phyloP scores from a whole-genome alignment of 2,797 vertebrate species.

The Babyrousa celebensis region DNA sequence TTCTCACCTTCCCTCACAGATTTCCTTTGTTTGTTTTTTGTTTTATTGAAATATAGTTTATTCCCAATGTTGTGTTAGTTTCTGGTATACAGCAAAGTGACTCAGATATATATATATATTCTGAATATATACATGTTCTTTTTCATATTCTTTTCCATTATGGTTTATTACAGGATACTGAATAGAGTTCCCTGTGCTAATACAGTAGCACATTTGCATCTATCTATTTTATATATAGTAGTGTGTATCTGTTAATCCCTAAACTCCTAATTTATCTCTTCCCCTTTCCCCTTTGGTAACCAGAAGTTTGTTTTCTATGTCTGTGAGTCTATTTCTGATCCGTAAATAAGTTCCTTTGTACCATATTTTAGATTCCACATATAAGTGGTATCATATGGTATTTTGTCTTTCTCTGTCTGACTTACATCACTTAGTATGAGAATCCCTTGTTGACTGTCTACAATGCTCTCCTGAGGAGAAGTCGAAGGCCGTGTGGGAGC shows the following conservation, averaged over 20 bases:
- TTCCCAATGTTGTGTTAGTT: background rate
- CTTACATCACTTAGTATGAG: background rate
- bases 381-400: background rate
- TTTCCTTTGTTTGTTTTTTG: background rate
- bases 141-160: too few species aligned
- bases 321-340: background rate
- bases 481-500: fast-evolving
- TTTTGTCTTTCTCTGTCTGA: background rate
- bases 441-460: background rate
- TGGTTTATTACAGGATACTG: too few species aligned
- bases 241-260: background rate
- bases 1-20: background rate
- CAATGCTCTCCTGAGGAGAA: background rate
- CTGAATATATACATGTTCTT: too few species aligned
- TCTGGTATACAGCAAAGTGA: background rate
- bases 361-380: background rate
- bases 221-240: background rate
- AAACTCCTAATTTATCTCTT: background rate
- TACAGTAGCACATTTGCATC: too few species aligned
- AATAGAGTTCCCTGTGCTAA: too few species aligned
- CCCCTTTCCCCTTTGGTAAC: background rate
- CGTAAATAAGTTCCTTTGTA: background rate
- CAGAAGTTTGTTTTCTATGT: background rate
- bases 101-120: background rate
- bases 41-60: background rate